These are phyloP conservation scores for Hydriomena furcata DNA, from an alignment of 2,888 invertebrate genomes.

Conservation along the genomic window DNA sequence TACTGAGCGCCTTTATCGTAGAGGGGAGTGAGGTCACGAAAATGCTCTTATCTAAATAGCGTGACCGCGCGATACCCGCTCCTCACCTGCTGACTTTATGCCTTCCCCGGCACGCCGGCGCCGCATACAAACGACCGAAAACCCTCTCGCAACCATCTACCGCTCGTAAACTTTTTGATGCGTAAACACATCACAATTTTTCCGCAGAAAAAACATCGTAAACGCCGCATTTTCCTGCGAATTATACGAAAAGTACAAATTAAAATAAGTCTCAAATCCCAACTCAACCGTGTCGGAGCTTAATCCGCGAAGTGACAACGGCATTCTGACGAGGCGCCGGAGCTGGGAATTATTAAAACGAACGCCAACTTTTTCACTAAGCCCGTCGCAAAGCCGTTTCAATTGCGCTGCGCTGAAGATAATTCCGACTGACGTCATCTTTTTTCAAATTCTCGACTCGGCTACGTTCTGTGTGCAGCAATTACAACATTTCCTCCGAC, in stretches of 20 bases:
- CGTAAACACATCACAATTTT: constrained; percentile 54
- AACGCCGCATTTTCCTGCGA: constrained; percentile 58
- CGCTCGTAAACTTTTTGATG: constrained; percentile 62
- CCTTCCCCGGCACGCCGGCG: constrained; percentile 67
- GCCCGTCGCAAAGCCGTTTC: constrained; percentile 84
- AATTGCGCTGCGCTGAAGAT: constrained; percentile 84
- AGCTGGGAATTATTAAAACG: constrained; percentile 83
- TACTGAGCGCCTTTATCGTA: constrained; percentile 58
- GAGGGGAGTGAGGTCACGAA: constrained; percentile 64
- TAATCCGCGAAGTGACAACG: constrained; percentile 84
- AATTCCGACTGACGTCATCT: constrained; percentile 83
- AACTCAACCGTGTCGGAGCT: constrained; percentile 82
- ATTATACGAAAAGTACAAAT: constrained; percentile 77
- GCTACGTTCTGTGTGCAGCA: constrained; percentile 80
- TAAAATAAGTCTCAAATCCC: constrained; percentile 82
- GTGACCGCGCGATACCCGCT: constrained; percentile 74
- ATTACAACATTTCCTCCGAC: constrained; percentile 83
- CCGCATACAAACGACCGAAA: constrained; percentile 73
- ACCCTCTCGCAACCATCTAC: constrained; percentile 58
- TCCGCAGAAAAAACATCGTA: constrained; percentile 45
- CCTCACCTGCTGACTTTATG: constrained; percentile 77
- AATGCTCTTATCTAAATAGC: constrained; percentile 78
- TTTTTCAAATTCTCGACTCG: constrained; percentile 81
- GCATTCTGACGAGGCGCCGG: constrained; percentile 84
- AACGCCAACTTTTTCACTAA: constrained; percentile 84